Evolutionary conservation across 1,140 invertebrate genomes (phyloP).

Genomic region (Adoxophyes honmai): DNA sequence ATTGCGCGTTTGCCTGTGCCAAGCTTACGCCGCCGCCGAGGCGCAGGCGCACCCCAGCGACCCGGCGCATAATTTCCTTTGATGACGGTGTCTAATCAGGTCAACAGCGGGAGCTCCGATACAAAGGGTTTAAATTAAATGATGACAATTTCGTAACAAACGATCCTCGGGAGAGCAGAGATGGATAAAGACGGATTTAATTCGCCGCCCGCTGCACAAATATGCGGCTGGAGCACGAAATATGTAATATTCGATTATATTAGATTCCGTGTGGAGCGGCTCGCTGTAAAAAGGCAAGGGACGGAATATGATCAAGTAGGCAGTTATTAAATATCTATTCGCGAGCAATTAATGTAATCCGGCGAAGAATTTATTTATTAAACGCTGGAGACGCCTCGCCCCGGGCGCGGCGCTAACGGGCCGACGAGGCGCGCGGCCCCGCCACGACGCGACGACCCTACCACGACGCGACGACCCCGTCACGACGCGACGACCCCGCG

Average conservation of each 20-base stretch:
- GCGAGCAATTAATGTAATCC: background rate
- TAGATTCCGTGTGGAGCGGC: background rate
- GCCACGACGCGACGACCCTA: too few species aligned
- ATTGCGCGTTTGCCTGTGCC: too few species aligned
- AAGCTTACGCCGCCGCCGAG: too few species aligned
- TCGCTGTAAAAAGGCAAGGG: background rate
- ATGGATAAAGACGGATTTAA: background rate
- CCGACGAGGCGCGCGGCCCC: too few species aligned
- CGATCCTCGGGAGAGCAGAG: too few species aligned
- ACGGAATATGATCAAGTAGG: background rate
- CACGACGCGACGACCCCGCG: too few species aligned
- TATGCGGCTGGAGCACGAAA: background rate
- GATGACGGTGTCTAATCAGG: background rate
- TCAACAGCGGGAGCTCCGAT: background rate
- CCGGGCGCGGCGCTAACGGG: background rate
- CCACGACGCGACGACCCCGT: background rate
- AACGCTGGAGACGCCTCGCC: background rate
- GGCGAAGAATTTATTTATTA: background rate
- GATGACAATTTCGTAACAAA: background rate
- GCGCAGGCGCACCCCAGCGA: background rate
- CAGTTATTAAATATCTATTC: conserved; percentile 1
- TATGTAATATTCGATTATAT: background rate
- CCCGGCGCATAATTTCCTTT: background rate
- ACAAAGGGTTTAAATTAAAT: conserved; percentile 8
- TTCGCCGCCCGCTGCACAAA: background rate